Conservation (phyloP, 2,888 invertebrate genomes). For the Nephrocerus scutellatus region DNA sequence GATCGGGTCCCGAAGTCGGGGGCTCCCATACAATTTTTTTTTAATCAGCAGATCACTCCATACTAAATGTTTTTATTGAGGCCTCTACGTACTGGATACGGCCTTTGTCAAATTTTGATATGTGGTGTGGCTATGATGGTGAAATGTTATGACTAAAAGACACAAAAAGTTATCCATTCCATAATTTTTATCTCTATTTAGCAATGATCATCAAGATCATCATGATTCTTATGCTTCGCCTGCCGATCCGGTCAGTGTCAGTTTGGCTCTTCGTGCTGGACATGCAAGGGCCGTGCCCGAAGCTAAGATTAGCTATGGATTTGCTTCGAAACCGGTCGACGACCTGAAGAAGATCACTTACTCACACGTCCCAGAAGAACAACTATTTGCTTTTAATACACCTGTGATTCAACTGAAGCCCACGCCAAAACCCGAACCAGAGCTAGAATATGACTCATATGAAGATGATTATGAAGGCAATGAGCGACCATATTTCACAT, state of each 20-base stretch:
- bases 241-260: constrained; percentile 50
- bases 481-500: constrained; percentile 36
- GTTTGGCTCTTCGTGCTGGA: constrained; percentile 46
- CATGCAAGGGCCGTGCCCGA: constrained; percentile 48
- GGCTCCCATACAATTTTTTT: no score
- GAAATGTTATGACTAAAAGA: no score
- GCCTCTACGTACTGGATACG: no score
- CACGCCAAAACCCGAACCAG: constrained; percentile 13
- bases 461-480: constrained; percentile 21
- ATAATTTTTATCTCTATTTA: no score
- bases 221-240: constrained; percentile 26
- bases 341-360: constrained; percentile 31
- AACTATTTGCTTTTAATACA: constrained; percentile 50
- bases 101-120: no score
- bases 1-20: no score
- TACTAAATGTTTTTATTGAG: no score
- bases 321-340: constrained; percentile 48
- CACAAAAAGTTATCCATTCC: no score
- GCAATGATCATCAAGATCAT: not conserved
- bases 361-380: constrained; percentile 50
- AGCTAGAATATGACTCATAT: constrained; percentile 30
- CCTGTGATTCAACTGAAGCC: constrained; percentile 50
- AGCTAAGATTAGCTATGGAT: constrained; percentile 51
- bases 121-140: no score
- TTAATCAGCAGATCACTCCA: no score